Conservation (phyloP, 2,113 vertebrate species). For the Daubentonia madagascariensis region DNA sequence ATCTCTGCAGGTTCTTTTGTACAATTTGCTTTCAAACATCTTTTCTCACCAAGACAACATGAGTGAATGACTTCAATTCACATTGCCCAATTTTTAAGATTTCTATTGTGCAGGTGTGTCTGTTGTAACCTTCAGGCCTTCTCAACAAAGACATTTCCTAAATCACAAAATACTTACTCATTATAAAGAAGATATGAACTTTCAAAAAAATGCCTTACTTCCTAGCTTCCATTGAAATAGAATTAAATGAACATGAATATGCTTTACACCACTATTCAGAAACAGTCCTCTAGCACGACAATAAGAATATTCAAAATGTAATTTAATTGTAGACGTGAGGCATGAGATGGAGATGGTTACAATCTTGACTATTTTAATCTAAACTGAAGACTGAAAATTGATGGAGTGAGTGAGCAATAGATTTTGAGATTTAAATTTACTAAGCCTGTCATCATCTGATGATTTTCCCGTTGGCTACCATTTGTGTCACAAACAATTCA, state of each 20-base stretch:
- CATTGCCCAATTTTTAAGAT: neutral
- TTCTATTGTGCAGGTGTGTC: neutral
- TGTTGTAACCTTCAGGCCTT: neutral
- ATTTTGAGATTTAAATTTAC: slow-evolving; percentile 29
- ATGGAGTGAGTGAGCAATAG: neutral
- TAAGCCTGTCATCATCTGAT: neutral
- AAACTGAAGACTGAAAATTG: neutral
- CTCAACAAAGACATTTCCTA: neutral
- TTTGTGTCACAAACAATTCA: neutral
- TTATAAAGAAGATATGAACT: neutral
- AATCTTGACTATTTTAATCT: neutral
- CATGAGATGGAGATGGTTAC: neutral
- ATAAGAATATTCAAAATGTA: neutral
- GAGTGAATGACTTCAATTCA: neutral
- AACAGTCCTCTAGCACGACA: neutral
- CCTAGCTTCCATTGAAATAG: neutral
- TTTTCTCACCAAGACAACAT: neutral
- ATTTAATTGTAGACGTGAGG: slow-evolving; percentile 26
- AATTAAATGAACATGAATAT: neutral
- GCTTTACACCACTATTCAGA: neutral
- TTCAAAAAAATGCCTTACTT: neutral
- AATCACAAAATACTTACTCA: neutral
- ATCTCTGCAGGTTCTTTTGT: neutral
- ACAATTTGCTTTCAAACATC: neutral
- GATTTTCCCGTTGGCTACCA: neutral